phyloP scores from a whole-genome alignment of 2,797 vertebrate genomes.

The Acrossocheilus fasciatus region DNA sequence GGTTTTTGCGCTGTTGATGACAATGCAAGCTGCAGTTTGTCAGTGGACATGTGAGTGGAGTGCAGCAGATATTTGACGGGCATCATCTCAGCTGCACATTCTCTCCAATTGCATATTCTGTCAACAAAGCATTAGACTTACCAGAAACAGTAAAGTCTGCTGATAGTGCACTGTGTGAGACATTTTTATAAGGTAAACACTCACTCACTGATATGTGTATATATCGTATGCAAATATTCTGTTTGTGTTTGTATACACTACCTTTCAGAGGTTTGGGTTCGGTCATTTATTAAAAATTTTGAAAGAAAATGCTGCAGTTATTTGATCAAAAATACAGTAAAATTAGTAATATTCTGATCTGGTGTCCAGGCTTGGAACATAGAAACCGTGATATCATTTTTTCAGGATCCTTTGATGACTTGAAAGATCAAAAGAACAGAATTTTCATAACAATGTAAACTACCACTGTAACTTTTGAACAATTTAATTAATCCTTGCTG shows the following conservation, averaged over 20 bases:
- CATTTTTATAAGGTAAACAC: neutral
- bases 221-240: neutral
- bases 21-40: conserved; percentile 2
- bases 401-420: neutral
- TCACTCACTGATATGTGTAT: neutral
- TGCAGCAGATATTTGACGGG: neutral
- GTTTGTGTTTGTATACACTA: neutral
- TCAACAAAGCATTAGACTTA: conserved; percentile 3
- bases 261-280: neutral
- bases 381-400: no score
- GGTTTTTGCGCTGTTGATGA: neutral
- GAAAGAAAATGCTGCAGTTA: neutral
- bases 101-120: neutral
- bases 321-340: neutral
- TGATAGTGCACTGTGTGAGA: neutral
- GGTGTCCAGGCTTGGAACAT: no score
- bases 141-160: conserved; percentile 1
- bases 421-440: neutral
- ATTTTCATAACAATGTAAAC: neutral
- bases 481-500: neutral
- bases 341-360: neutral
- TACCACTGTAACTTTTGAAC: neutral
- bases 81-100: neutral
- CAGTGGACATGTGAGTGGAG: neutral
- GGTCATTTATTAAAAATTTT: neutral